Percentiles rank a stretch among this genome's conserved stretches.
Conservation (phyloP, 2,888 invertebrate genomes). For the Sarcophaga carnaria region DNA sequence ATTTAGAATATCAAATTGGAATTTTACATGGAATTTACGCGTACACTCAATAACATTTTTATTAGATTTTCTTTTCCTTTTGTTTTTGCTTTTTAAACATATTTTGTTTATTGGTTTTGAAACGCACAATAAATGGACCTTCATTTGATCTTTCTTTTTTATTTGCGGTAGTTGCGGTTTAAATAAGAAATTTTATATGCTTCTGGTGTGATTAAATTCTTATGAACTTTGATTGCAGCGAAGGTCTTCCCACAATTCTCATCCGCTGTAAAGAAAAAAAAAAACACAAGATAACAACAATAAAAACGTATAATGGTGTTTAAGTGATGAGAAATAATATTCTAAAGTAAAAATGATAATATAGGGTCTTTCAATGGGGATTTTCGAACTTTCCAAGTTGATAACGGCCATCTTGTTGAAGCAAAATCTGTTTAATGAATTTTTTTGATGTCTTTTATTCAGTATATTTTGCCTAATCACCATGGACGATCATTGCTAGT, state of each 20-base stretch:
- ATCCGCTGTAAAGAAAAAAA: neutral
- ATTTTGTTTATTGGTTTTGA: conserved; percentile 11
- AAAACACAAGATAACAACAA: too few species aligned
- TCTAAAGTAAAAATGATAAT: too few species aligned
- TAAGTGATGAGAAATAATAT: too few species aligned
- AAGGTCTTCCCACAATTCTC: conserved; percentile 21
- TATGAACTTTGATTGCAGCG: neutral
- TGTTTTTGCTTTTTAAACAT: neutral
- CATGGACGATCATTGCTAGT: too few species aligned
- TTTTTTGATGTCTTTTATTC: too few species aligned
- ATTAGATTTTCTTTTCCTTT: neutral
- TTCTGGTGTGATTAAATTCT: neutral
- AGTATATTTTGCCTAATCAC: too few species aligned
- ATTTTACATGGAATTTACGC: neutral
- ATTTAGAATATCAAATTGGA: neutral
- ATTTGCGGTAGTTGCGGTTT: conserved; percentile 9
- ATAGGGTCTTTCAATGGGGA: too few species aligned
- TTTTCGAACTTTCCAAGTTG: too few species aligned
- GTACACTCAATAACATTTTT: conserved; percentile 1
- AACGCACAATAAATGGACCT: conserved; percentile 20
- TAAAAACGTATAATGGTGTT: too few species aligned
- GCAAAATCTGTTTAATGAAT: too few species aligned
- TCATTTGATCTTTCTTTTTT: conserved; percentile 18
- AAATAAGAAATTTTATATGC: conserved; percentile 7
- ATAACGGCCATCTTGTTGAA: too few species aligned